A percentile compares a stretch with the other conserved stretches of the same genome.
Evolutionary conservation across 2,113 vertebrate genomes (phyloP).

Genomic region (Chunga burmeisteri): DNA sequence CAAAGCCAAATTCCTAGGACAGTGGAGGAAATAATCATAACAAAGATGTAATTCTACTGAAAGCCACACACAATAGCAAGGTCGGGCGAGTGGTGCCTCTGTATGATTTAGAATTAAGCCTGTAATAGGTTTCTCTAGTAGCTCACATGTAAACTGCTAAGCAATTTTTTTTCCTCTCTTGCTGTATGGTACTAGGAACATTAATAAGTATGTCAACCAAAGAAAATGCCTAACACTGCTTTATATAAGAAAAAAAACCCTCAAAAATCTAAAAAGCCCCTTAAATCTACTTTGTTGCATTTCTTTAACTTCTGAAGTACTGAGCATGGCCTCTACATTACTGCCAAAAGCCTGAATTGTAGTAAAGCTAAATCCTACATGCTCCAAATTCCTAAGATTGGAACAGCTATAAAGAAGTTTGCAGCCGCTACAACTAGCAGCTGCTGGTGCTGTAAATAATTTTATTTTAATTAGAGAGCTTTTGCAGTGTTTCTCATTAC

Average conservation of each 20-base stretch:
- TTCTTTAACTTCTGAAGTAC: background rate
- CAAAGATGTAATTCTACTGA: background rate
- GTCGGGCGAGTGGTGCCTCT: background rate
- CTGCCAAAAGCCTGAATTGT: background rate
- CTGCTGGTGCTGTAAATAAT: background rate
- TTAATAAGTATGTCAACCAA: background rate
- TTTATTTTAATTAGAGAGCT: background rate
- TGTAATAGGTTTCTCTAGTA: background rate
- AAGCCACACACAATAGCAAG: background rate
- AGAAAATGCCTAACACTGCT: background rate
- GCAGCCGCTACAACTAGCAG: background rate
- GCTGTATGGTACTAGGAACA: background rate
- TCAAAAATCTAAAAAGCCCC: background rate
- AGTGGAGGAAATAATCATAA: background rate
- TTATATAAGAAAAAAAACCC: background rate
- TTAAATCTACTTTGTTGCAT: background rate
- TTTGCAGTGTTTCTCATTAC: conserved; percentile 11
- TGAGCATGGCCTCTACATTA: background rate
- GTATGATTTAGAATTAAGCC: background rate
- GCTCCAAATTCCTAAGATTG: background rate
- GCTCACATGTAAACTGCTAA: background rate
- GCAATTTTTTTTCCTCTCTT: background rate
- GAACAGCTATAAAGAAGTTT: background rate
- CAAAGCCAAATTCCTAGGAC: background rate
- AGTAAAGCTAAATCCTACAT: background rate